These are phyloP conservation scores for Augiades crinisus DNA, from an alignment of 2,888 invertebrate genomes.

Conservation along the genomic window DNA sequence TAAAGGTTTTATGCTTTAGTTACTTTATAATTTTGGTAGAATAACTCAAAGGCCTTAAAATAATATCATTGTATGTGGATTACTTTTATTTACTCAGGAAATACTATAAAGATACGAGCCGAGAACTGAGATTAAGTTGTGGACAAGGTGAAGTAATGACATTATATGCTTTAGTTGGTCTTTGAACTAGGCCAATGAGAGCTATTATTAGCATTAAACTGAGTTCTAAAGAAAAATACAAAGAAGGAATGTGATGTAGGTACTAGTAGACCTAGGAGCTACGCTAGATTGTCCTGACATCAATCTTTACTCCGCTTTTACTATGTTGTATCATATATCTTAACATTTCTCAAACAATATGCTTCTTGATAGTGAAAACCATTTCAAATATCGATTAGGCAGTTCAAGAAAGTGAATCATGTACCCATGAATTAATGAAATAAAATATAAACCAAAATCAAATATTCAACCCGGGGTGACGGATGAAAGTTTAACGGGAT, in stretches of 20 bases:
- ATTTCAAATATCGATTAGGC: too few relatives aligned
- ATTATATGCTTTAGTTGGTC: constrained; percentile 9
- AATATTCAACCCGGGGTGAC: too few relatives aligned
- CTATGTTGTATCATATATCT: neutral
- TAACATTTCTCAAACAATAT: too few relatives aligned
- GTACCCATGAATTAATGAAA: too few relatives aligned
- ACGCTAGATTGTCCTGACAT: too few relatives aligned
- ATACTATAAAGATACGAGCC: constrained; percentile 15
- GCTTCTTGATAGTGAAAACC: too few relatives aligned
- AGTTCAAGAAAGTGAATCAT: too few relatives aligned
- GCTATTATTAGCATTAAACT: neutral
- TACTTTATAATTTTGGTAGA: neutral
- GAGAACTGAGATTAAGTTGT: constrained; percentile 15
- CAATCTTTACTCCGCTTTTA: neutral
- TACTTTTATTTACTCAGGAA: constrained; percentile 15
- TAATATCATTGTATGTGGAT: neutral
- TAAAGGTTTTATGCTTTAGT: neutral
- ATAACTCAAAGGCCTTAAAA: neutral
- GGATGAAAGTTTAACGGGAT: too few relatives aligned
- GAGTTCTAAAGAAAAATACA: neutral
- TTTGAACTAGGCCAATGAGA: neutral
- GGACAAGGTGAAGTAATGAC: constrained; percentile 20
- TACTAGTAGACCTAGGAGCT: too few relatives aligned
- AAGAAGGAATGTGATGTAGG: neutral
- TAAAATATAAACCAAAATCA: too few relatives aligned